A percentile compares a stretch with the other conserved stretches of the same genome.
Evolutionary conservation across 1,140 invertebrate genomes (phyloP).

Genomic region (Ostrea denselamellosa): DNA sequence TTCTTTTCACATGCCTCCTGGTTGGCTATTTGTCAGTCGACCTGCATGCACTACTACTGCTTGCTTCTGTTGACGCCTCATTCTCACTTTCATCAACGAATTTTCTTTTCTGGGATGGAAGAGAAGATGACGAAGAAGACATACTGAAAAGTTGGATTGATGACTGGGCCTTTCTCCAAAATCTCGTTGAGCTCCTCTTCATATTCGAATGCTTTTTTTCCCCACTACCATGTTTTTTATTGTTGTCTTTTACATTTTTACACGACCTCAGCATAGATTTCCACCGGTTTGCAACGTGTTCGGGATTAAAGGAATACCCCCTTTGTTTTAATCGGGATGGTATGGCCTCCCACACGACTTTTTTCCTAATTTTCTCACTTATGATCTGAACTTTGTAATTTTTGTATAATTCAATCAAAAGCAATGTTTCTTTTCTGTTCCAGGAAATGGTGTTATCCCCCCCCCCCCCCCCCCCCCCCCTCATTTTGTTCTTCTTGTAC

Average conservation of each 20-base stretch:
- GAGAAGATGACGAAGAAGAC: not conserved
- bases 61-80: not conserved
- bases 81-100: not conserved
- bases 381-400: not conserved
- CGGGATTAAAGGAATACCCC: not conserved
- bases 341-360: not conserved
- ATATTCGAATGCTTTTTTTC: too few relatives aligned
- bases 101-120: not conserved
- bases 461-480: too few relatives aligned
- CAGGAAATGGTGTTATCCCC: not conserved
- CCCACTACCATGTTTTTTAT: not conserved
- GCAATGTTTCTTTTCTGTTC: not conserved
- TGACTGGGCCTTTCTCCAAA: not conserved
- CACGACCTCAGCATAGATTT: not conserved
- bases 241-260: not conserved
- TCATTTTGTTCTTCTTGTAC: too few relatives aligned
- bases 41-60: not conserved
- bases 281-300: not conserved
- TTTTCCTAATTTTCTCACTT: constrained; percentile 12
- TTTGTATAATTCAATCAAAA: not conserved
- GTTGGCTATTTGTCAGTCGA: not conserved
- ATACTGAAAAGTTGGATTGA: not conserved
- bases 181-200: not conserved
- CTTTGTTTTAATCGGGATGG: too few relatives aligned
- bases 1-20: too few relatives aligned